Percentiles rank a stretch among this genome's conserved stretches.
Evolutionary conservation across 2,888 invertebrate species (phyloP).

Genomic region (Athalia circularis): DNA sequence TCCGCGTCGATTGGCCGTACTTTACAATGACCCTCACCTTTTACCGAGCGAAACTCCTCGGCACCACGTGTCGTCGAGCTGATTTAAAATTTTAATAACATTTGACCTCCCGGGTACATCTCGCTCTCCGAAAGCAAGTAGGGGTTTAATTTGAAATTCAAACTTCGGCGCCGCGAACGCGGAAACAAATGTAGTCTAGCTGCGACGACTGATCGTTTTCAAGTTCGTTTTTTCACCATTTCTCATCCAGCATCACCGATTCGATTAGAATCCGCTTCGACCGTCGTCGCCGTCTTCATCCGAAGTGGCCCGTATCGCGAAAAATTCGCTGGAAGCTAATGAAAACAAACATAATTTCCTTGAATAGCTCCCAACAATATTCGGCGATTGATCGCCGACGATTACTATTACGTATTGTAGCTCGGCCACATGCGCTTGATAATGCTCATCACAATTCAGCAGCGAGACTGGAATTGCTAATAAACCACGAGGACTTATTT

Average conservation of each 20-base stretch:
- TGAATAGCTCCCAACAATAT: no score
- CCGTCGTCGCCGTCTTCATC: no score
- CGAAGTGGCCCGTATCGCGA: no score
- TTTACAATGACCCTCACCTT: not conserved
- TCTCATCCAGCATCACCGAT: no score
- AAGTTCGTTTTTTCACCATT: not conserved
- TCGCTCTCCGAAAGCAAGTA: not conserved
- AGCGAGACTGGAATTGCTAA: not conserved
- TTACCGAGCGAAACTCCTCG: not conserved
- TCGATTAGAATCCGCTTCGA: no score
- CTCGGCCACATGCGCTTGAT: not conserved
- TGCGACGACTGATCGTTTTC: not conserved
- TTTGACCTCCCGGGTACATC: constrained; percentile 23
- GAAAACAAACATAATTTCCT: no score
- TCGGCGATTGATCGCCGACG: no score
- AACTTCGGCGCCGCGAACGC: not conserved
- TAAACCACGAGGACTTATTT: constrained; percentile 6
- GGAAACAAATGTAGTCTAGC: not conserved
- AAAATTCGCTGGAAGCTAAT: no score
- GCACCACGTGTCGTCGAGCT: constrained; percentile 35
- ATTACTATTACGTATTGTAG: no score
- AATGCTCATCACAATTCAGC: not conserved
- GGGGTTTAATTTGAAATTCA: constrained; percentile 37
- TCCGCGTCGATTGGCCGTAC: not conserved
- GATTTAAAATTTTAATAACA: constrained; percentile 36